phyloP scores from a whole-genome alignment of 2,113 vertebrate genomes.

The Oncorhynchus mykiss region DNA sequence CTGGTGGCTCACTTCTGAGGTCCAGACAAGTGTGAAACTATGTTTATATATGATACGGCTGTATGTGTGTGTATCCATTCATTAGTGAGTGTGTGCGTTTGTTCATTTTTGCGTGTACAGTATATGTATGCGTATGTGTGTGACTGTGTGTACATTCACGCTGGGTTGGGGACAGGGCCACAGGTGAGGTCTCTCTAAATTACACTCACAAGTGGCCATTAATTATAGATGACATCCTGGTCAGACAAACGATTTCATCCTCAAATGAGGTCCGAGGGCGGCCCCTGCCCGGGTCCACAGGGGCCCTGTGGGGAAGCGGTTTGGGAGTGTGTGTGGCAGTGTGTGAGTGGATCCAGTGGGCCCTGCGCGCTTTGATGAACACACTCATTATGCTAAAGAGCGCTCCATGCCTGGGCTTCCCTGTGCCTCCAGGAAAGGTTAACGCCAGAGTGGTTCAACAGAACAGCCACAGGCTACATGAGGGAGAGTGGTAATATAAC shows the following conservation, averaged over 20 bases:
- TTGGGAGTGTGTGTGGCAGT: constrained; percentile 42
- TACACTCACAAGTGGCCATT: constrained; percentile 79
- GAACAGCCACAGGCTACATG: constrained; percentile 56
- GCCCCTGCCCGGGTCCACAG: constrained; percentile 62
- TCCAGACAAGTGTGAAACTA: background rate
- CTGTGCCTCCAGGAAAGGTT: constrained; percentile 83
- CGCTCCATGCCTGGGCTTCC: constrained; percentile 75
- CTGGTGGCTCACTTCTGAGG: background rate
- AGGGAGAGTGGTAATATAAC: background rate
- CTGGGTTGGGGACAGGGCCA: constrained; percentile 75
- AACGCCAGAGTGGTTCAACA: constrained; percentile 79
- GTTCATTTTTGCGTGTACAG: constrained; percentile 6
- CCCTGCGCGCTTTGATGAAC: constrained; percentile 78
- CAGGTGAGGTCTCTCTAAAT: constrained; percentile 88
- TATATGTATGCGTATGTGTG: constrained; percentile 40
- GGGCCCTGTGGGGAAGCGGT: constrained; percentile 59
- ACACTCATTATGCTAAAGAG: constrained; percentile 84
- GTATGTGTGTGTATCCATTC: constrained; percentile 1
- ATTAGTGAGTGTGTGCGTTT: constrained; percentile 21
- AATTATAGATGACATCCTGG: constrained; percentile 87
- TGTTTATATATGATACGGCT: background rate
- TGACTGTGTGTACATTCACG: constrained; percentile 50
- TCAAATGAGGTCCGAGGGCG: constrained; percentile 81
- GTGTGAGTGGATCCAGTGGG: constrained; percentile 50
- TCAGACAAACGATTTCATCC: constrained; percentile 84